Conservation (phyloP, 1,140 invertebrate species). For the Medauroidea extradentata region DNA sequence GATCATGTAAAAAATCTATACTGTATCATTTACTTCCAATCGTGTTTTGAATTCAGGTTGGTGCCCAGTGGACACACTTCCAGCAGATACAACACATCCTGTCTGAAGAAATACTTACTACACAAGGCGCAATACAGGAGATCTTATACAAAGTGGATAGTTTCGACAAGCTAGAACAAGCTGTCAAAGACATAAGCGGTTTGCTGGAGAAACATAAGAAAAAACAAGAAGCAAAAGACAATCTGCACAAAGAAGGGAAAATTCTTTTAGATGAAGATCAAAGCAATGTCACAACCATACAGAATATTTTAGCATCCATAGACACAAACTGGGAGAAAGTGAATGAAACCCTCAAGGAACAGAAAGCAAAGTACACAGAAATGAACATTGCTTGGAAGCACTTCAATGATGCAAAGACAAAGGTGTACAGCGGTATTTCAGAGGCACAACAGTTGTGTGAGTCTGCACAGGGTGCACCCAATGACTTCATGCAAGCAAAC, state of each 20-base stretch:
- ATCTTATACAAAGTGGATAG: slow-evolving; percentile 25
- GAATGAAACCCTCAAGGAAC: slow-evolving; percentile 65
- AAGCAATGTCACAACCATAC: slow-evolving; percentile 68
- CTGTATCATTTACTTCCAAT: too few relatives aligned
- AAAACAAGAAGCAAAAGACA: slow-evolving; percentile 49
- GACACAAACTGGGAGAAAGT: slow-evolving; percentile 77
- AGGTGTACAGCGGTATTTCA: slow-evolving; percentile 61
- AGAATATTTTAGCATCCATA: slow-evolving; percentile 67
- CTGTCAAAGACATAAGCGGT: slow-evolving; percentile 51
- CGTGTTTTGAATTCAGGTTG: slow-evolving; percentile 15
- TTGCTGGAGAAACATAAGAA: slow-evolving; percentile 49
- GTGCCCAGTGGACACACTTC: slow-evolving; percentile 32
- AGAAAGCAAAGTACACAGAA: slow-evolving; percentile 58
- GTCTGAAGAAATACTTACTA: slow-evolving; percentile 21
- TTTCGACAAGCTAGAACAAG: slow-evolving; percentile 53
- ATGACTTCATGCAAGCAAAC: slow-evolving; percentile 58
- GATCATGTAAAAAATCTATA: too few relatives aligned
- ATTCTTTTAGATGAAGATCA: slow-evolving; percentile 76
- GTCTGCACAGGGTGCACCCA: slow-evolving; percentile 55
- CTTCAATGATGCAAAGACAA: slow-evolving; percentile 64
- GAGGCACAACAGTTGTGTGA: slow-evolving; percentile 58
- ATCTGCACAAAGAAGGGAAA: slow-evolving; percentile 64
- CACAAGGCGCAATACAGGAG: slow-evolving; percentile 26
- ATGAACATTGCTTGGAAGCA: slow-evolving; percentile 70
- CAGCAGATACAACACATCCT: slow-evolving; percentile 32